Evolutionary conservation across 2,888 invertebrate genomes (phyloP).

Genomic region (Plebejus argus): DNA sequence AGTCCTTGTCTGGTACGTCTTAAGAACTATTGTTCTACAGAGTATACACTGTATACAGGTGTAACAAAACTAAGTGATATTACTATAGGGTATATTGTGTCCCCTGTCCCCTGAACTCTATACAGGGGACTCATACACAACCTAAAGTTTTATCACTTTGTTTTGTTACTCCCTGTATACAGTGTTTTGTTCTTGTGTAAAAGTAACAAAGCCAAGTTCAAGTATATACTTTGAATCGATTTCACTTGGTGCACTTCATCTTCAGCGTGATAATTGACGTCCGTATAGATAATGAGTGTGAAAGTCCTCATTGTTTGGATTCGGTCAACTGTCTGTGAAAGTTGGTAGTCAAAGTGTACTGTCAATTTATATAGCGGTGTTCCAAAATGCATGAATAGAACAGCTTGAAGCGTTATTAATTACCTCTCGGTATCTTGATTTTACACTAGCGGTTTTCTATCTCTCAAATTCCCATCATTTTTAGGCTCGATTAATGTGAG

Average conservation of each 20-base stretch:
- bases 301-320: conserved; percentile 14
- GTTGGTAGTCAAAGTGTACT: conserved; percentile 12
- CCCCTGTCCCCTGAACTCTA: no score
- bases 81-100: no score
- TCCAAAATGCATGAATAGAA: conserved; percentile 18
- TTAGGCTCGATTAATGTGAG: no score
- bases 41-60: no score
- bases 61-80: no score
- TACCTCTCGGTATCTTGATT: neutral
- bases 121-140: no score
- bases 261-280: neutral
- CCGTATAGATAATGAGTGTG: neutral
- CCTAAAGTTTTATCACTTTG: no score
- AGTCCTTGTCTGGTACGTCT: no score
- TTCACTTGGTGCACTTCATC: neutral
- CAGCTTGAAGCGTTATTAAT: neutral
- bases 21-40: no score
- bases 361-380: neutral
- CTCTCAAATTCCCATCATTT: no score
- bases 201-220: neutral
- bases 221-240: neutral
- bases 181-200: no score
- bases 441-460: neutral
- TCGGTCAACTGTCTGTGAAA: conserved; percentile 26
- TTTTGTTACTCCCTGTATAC: no score